These are phyloP conservation scores for Syrmaticus mikado DNA, from an alignment of 2,113 vertebrate species.

Conservation along the genomic window DNA sequence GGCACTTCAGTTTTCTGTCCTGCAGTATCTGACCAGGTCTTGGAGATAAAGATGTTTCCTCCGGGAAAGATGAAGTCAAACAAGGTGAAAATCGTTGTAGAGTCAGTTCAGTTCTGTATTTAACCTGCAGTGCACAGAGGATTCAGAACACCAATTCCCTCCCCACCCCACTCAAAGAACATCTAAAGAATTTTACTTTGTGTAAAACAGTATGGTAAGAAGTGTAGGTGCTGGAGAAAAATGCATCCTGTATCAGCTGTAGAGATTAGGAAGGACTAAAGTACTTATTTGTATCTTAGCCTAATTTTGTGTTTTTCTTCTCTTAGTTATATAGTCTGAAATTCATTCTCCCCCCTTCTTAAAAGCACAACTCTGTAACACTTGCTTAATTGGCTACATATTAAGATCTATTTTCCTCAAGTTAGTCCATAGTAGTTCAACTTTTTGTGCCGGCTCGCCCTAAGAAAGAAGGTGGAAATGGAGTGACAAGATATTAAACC, in stretches of 20 bases:
- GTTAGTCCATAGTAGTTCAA: background rate
- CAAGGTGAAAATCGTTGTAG: background rate
- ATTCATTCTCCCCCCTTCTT: background rate
- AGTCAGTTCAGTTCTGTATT: background rate
- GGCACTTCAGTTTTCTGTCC: background rate
- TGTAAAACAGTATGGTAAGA: background rate
- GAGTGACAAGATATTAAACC: background rate
- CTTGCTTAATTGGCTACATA: background rate
- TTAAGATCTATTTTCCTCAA: background rate
- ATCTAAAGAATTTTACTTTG: background rate
- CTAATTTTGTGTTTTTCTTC: background rate
- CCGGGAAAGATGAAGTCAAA: background rate
- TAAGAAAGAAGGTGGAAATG: background rate
- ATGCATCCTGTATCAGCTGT: background rate
- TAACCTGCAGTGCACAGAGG: background rate
- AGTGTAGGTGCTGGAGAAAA: background rate
- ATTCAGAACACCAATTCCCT: background rate
- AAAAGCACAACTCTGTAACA: background rate
- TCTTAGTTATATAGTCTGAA: background rate
- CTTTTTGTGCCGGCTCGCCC: background rate
- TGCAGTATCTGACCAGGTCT: background rate
- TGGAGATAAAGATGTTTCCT: background rate
- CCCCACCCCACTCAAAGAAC: background rate
- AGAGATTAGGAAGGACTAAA: background rate
- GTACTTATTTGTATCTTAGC: background rate